Conservation (phyloP, 2,888 invertebrate species). For the Micoletzkya japonica region DNA sequence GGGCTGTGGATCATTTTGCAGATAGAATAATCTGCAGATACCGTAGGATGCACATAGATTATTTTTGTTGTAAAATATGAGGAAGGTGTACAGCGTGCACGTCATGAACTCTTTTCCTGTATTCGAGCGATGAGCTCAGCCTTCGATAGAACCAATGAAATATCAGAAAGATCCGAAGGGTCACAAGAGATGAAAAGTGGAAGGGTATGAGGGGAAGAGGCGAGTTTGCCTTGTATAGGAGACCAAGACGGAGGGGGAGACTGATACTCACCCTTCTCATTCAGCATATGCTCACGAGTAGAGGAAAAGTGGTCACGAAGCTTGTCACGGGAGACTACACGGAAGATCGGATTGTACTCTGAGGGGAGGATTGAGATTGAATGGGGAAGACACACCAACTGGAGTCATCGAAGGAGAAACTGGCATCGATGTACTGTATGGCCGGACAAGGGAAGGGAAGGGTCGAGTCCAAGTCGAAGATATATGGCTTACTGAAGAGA, state of each 20-base stretch:
- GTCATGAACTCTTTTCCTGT: too few relatives aligned
- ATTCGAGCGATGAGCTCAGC: too few relatives aligned
- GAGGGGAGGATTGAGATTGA: background rate
- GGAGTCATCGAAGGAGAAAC: background rate
- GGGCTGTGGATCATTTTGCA: too few relatives aligned
- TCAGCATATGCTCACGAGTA: conserved; percentile 1
- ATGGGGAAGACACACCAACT: background rate
- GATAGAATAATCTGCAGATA: too few relatives aligned
- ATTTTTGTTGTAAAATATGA: background rate
- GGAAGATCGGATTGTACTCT: background rate
- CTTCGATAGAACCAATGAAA: conserved; percentile 2
- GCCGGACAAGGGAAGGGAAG: background rate
- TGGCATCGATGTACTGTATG: background rate
- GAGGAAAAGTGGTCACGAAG: conserved; percentile 5
- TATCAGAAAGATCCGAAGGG: background rate
- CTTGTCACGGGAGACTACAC: background rate
- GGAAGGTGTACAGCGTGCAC: too few relatives aligned
- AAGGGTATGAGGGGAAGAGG: background rate
- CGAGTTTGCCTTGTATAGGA: background rate
- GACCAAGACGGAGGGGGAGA: conserved; percentile 15
- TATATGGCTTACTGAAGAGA: background rate
- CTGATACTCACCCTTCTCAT: background rate
- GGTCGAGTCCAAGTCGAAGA: conserved; percentile 1
- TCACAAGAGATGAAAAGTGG: background rate
- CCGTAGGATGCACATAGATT: too few relatives aligned